Conservation (phyloP, 2,888 invertebrate species). For the Ennomos erosarius region DNA sequence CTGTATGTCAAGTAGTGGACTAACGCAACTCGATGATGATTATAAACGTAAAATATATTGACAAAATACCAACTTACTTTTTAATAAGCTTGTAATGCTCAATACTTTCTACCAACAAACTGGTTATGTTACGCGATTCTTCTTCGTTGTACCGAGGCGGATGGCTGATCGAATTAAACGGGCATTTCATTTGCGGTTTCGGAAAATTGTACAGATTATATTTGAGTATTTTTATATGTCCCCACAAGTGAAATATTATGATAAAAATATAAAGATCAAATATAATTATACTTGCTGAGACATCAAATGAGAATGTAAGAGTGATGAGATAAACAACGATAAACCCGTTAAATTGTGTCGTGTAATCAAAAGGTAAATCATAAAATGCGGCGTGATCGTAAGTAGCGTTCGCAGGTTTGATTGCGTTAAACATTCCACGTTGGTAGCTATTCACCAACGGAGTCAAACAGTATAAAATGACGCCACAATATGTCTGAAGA, state of each 20-base stretch:
- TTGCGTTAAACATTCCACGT: conserved; percentile 8
- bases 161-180: neutral
- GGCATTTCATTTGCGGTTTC: conserved; percentile 4
- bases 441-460: conserved; percentile 8
- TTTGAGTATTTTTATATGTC: conserved; percentile 13
- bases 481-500: neutral
- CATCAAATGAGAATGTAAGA: neutral
- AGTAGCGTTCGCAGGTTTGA: conserved; percentile 9
- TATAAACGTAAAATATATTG: too few species aligned
- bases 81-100: conserved; percentile 13
- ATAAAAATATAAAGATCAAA: conserved; percentile 1
- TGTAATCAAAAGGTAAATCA: conserved; percentile 15
- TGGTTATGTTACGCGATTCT: conserved; percentile 1
- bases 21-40: too few species aligned
- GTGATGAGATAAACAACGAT: neutral
- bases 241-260: conserved; percentile 10
- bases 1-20: too few species aligned
- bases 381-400: conserved; percentile 1
- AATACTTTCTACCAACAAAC: conserved; percentile 5
- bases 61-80: conserved; percentile 1
- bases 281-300: neutral
- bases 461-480: neutral
- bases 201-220: conserved; percentile 7
- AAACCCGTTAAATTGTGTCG: conserved; percentile 1
- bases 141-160: conserved; percentile 7